Conservation (phyloP, 1,140 invertebrate genomes). For the Holotrichia oblita region DNA sequence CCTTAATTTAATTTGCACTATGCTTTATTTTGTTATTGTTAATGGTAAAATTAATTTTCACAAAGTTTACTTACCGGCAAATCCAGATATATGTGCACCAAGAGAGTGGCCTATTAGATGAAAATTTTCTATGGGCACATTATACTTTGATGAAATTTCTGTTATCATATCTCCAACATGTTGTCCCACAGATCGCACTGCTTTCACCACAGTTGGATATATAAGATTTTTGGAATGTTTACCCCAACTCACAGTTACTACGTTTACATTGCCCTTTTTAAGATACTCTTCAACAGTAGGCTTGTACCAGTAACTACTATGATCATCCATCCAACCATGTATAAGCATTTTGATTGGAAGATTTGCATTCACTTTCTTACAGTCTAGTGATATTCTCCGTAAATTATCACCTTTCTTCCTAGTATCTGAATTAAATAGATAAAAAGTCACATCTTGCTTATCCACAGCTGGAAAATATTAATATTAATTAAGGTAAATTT, state of each 20-base stretch:
- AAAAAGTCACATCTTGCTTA: not conserved
- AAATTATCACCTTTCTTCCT: slow-evolving; percentile 17
- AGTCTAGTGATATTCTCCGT: not conserved
- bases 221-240: not conserved
- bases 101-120: slow-evolving; percentile 79
- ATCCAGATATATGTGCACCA: slow-evolving; percentile 76
- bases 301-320: slow-evolving; percentile 15
- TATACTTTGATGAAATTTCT: slow-evolving; percentile 11
- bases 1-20: no score
- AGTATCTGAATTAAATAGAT: not conserved
- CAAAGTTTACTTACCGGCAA: slow-evolving; percentile 71
- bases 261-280: slow-evolving; percentile 6
- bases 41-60: no score
- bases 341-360: slow-evolving; percentile 22
- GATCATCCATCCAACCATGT: slow-evolving; percentile 39
- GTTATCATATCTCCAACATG: not conserved
- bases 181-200: not conserved
- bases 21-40: no score
- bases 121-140: slow-evolving; percentile 1
- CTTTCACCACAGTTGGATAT: not conserved
- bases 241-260: slow-evolving; percentile 36
- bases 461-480: not conserved
- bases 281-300: slow-evolving; percentile 30
- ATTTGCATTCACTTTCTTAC: not conserved
- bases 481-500: no score